These are phyloP conservation scores for Acholoe squamosa DNA, from an alignment of 2,888 invertebrate species.

Conservation along the genomic window DNA sequence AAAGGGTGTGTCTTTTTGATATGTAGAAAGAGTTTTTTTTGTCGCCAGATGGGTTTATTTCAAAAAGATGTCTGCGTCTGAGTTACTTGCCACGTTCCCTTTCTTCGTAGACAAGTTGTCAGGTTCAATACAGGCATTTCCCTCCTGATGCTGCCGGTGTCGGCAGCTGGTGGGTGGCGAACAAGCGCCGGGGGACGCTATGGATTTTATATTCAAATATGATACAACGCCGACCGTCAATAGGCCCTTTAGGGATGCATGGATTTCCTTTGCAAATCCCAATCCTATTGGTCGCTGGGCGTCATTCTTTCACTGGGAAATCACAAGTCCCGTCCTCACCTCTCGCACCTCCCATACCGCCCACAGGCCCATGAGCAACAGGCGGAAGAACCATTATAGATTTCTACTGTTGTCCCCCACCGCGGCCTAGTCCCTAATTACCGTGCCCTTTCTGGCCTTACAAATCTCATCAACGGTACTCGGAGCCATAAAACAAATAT, in stretches of 20 bases:
- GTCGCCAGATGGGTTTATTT: background rate
- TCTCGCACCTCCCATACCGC: background rate
- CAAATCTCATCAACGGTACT: slow-evolving; percentile 16
- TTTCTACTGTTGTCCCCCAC: slow-evolving; percentile 48
- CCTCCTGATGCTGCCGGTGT: background rate
- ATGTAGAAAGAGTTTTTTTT: background rate
- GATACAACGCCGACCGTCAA: slow-evolving; percentile 46
- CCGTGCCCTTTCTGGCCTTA: slow-evolving; percentile 43
- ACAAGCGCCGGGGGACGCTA: slow-evolving; percentile 29
- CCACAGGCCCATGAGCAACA: slow-evolving; percentile 21
- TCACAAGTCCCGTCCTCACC: slow-evolving; percentile 32
- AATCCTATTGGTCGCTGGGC: slow-evolving; percentile 38
- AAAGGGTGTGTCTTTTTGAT: background rate
- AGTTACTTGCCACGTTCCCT: slow-evolving; percentile 31
- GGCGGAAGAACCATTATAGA: slow-evolving; percentile 43
- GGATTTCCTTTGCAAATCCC: slow-evolving; percentile 60
- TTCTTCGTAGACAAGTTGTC: slow-evolving; percentile 45
- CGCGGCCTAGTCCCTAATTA: slow-evolving; percentile 3
- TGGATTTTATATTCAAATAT: slow-evolving; percentile 61
- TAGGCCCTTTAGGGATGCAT: slow-evolving; percentile 44
- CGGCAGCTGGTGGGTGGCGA: background rate
- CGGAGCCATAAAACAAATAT: slow-evolving; percentile 59
- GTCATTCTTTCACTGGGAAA: slow-evolving; percentile 49
- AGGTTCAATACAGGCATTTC: slow-evolving; percentile 46
- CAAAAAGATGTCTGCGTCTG: background rate